Base-by-base conservation (phyloP, 2,113 vertebrate genomes). In the Limanda limanda region DNA sequence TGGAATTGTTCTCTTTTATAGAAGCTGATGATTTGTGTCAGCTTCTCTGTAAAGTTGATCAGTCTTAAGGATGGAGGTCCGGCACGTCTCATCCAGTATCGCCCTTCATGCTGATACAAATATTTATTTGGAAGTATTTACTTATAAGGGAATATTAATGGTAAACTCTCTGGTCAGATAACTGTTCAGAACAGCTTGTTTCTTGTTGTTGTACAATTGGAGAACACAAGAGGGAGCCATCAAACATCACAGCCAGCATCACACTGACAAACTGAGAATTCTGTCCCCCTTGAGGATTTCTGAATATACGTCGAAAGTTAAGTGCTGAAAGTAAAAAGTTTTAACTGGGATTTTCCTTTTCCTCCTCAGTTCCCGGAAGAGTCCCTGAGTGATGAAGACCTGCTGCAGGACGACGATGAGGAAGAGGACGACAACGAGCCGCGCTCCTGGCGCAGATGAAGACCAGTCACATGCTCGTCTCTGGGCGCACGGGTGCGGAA, bases 391-490 rank as follows among this genome's bases (percentile, higher is more conserved):
- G 97, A 98, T 76, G 96, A 98, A 76, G 95, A 95, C 0, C 92
- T 99, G 90, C 95, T 98, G 91, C 97, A 98, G 92, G 97, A 99
- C 20, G 98, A 99, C 40, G 98, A 99, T 65, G 98, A 99, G 89
- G 97, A 98, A 77, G 97, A 99, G 31, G 98, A 99, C 0, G 97
- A 98, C 88, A 98, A 98, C 56, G 97, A 99, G 91, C 95, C 97
- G 78, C 97, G 97, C 78, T 95, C 97, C 1, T 99, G 97, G 97
- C 96, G 98, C 89, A 98, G 98, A 99, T 99, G 96, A 98, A 92
- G 77, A 90, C 69, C 52, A 6, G 40, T 31, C 20, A 21, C 31
- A 56, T 0, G 23, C 15, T 45, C 54, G n/a, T 27, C 27, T 57
- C 37, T 18, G 66, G 68, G 31, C 55, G 25, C 70, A 7, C 66